A percentile compares a stretch with the other conserved stretches of the same genome.
Conservation (phyloP, 2,888 invertebrate genomes). For the Belgica antarctica region DNA sequence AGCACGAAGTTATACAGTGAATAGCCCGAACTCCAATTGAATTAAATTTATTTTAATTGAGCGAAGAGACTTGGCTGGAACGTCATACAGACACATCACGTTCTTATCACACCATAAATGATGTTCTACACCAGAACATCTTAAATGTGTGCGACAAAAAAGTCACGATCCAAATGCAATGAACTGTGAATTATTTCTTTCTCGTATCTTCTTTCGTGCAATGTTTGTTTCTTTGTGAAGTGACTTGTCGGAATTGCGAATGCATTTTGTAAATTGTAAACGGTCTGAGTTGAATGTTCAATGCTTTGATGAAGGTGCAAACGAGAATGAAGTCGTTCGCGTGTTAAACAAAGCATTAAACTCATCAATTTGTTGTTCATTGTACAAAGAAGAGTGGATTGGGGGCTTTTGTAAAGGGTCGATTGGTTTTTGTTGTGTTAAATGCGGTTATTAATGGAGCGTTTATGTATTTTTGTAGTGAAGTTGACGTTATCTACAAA, state of each 20-base stretch:
- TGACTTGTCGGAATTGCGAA: background rate
- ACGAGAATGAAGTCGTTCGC: too few species aligned
- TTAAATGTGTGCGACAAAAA: conserved; percentile 9
- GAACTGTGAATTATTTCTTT: conserved; percentile 26
- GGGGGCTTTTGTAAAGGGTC: too few species aligned
- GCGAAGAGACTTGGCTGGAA: conserved; percentile 18
- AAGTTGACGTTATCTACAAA: too few species aligned
- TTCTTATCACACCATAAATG: conserved; percentile 30
- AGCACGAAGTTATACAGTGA: too few species aligned
- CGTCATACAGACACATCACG: conserved; percentile 7
- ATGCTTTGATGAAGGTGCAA: background rate
- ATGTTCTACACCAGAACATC: too few species aligned
- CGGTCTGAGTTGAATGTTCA: background rate
- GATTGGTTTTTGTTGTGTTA: too few species aligned
- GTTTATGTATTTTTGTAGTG: too few species aligned
- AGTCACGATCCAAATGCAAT: conserved; percentile 30
- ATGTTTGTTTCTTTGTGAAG: background rate
- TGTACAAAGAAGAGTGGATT: too few species aligned
- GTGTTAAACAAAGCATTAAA: too few species aligned
- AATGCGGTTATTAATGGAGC: too few species aligned
- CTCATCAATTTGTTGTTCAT: too few species aligned
- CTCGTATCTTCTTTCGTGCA: too few species aligned
- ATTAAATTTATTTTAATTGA: conserved; percentile 40
- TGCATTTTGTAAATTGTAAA: background rate
- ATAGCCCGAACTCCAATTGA: conserved; percentile 13